Evolutionary conservation across 2,113 vertebrate genomes (phyloP), one percentile per base, ranked within the genome.

Genomic region (Marmota flaviventris): DNA sequence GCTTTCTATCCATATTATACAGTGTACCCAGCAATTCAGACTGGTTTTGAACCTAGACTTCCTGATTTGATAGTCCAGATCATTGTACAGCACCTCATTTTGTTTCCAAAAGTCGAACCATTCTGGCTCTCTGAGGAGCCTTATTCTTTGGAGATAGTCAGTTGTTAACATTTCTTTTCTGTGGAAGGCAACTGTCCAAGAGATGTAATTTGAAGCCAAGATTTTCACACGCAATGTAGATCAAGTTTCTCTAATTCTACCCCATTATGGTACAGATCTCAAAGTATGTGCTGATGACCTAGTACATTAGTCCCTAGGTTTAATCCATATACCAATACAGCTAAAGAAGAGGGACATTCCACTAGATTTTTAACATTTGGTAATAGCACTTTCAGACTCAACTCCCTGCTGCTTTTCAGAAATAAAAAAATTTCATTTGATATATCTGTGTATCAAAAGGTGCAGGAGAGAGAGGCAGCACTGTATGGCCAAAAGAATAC

Each of bases 221-320:
- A 73, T 69, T 83, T 89, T 79, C 56, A 72, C 37, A 63, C 75
- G 86, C 67, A 61, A 97, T 93, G 95, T 96, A 92, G 86, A 96
- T 89, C 79, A 95, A 11, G 17, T 95, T 81, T 91, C 61, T 91
- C 42, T 96, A 87, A 69, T 86, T 81, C 24, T 58, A 76, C 29
- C 56, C 58, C 45, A 85, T 79, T 95, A 83, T 65, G 51, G 27
- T 51, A 78, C 27, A 93, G 76, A 45, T 81, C 18, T 95, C 25
- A 70, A 42, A 37, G 8, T 95, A 93, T 9, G 78, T 91, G 63
- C 61, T 94, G 9, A 58, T 58, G 45, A 79, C 67, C 56, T 9
- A 22, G 34, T 56, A 81, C 45, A 70, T 84, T 96, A 93, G 87
- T 95, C 92, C 84, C 67, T 85, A 84, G 24, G 24, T 45, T 89